Conservation (phyloP, 2,113 vertebrate genomes). For the Podilymbus podiceps region DNA sequence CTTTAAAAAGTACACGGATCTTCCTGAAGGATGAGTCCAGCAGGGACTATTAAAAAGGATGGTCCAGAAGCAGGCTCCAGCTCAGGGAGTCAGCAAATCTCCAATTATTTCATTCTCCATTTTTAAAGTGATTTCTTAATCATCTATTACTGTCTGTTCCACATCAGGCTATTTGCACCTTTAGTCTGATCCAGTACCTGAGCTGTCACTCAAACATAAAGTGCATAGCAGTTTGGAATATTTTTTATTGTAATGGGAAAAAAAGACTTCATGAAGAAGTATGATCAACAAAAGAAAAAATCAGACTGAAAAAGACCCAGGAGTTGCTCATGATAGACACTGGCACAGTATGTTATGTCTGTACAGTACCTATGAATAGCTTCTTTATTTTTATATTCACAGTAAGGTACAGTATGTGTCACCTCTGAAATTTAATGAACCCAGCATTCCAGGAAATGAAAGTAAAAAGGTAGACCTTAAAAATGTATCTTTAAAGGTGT, state of each 20-base stretch:
- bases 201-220: not conserved
- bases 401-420: not conserved
- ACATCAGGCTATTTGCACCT: not conserved
- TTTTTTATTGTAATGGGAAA: not conserved
- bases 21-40: not conserved
- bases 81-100: not conserved
- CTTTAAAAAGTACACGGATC: not conserved
- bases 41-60: not conserved
- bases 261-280: not conserved
- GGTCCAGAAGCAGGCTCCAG: not conserved
- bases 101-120: not conserved
- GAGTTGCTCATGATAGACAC: not conserved
- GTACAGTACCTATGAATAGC: not conserved
- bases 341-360: not conserved
- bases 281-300: not conserved
- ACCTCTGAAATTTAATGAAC: conserved; percentile 46
- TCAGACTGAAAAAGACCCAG: not conserved
- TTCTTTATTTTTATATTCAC: conserved; percentile 22
- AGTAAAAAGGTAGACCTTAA: not conserved
- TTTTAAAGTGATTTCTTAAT: not conserved
- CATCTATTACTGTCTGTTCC: not conserved
- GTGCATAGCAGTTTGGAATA: not conserved
- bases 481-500: not conserved
- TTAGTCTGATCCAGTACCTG: not conserved
- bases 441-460: conserved; percentile 30